A percentile compares a stretch with the other conserved stretches of the same genome.
Evolutionary conservation across 92 coral and sea anemone genomes (phyloP).

Genomic region (Zoanthus sociatus): DNA sequence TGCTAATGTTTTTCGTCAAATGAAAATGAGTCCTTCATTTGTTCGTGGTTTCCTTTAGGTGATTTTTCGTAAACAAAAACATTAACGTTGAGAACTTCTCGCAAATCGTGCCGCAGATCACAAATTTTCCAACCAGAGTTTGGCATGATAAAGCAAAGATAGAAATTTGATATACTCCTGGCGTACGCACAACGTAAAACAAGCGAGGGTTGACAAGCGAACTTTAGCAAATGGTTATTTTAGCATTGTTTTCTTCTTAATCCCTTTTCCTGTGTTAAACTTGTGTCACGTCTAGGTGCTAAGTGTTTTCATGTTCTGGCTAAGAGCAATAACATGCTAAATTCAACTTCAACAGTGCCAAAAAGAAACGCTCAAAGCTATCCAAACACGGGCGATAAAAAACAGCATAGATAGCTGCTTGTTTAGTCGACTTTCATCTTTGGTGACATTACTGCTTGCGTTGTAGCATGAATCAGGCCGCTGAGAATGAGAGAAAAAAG

Average conservation of each 20-base stretch:
- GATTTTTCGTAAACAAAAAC: not conserved
- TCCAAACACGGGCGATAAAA: not conserved
- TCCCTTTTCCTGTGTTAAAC: constrained; percentile 17
- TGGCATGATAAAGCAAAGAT: not conserved
- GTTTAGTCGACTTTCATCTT: too few species aligned
- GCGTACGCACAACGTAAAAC: not conserved
- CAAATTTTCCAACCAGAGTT: constrained; percentile 34
- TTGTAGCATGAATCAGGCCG: too few species aligned
- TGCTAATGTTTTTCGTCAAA: constrained; percentile 30
- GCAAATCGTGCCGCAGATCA: not conserved
- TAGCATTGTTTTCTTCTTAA: constrained; percentile 6
- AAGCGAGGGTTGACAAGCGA: not conserved
- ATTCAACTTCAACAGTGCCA: not conserved
- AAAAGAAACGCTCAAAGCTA: not conserved
- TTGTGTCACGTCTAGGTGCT: not conserved
- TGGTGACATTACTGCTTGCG: too few species aligned
- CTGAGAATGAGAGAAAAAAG: too few species aligned
- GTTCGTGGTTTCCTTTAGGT: not conserved
- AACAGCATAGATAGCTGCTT: not conserved
- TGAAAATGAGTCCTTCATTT: constrained; percentile 3
- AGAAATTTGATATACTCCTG: not conserved
- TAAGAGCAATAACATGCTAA: not conserved
- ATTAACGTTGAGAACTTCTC: not conserved
- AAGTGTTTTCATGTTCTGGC: not conserved
- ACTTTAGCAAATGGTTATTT: not conserved